Conservation (phyloP, 1,140 invertebrate species). For the Drosophila nasuta region DNA sequence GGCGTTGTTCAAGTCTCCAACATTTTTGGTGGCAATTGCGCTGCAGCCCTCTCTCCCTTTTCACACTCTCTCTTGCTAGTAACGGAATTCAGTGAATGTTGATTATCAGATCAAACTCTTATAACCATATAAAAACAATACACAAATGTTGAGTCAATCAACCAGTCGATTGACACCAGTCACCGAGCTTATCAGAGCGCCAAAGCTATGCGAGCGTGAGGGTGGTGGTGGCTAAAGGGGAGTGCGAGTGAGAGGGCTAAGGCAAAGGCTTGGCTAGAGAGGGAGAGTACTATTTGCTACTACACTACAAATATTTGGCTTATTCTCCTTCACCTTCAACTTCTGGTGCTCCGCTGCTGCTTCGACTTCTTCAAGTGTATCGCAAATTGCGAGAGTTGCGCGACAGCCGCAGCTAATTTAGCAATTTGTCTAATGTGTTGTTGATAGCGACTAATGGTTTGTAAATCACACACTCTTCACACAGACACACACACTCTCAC, state of each 20-base stretch:
- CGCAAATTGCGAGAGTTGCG: conserved; percentile 37
- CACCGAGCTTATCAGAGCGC: conserved; percentile 32
- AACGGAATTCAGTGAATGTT: conserved; percentile 3
- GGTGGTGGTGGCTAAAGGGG: not conserved
- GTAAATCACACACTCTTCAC: conserved; percentile 66
- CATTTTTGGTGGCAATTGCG: conserved; percentile 53
- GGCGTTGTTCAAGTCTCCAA: conserved; percentile 21
- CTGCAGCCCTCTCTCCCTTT: not conserved
- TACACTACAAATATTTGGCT: conserved; percentile 22
- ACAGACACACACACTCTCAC: conserved; percentile 29
- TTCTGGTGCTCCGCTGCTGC: conserved; percentile 1
- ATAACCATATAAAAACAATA: conserved; percentile 35
- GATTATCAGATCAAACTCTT: conserved; percentile 66
- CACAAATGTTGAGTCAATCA: conserved; percentile 49
- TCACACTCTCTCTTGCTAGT: not conserved
- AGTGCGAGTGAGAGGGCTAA: not conserved
- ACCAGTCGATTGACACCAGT: conserved; percentile 29
- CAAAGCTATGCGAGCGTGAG: not conserved
- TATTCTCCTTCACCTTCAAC: conserved; percentile 16
- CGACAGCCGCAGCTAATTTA: conserved; percentile 71
- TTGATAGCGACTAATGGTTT: conserved; percentile 76
- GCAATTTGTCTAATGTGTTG: conserved; percentile 77
- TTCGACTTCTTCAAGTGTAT: conserved; percentile 27
- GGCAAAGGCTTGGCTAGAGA: not conserved
- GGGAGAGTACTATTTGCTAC: not conserved